Evolutionary conservation across 2,888 invertebrate species (phyloP), one percentile per base, ranked within the genome.

Genomic region (Cosmorhoe ocellata): DNA sequence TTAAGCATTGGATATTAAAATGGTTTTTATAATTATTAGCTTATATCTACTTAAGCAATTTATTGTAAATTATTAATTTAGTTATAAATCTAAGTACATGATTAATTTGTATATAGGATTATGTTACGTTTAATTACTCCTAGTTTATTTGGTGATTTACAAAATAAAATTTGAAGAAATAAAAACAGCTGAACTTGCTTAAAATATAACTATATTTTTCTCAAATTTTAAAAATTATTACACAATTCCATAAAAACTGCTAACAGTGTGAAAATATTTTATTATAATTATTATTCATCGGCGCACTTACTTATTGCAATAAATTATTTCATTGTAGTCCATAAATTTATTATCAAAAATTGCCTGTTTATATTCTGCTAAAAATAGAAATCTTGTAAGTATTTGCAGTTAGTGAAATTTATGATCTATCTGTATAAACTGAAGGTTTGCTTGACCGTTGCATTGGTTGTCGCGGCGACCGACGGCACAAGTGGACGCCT

Each of bases 151-250:
- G 18, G 10, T 42, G 4, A 18, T 24, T 7, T 24, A 24, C 5
- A 3, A 24, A 7, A 24, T 24, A 6, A 24, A 24, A n/a, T 8
- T 33, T 4, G 12, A 33, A 11, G 6, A 38, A 41, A 37, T n/a
- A 24, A 38, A 44, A 50, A 40, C 38, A 8, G 9, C n/a, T 39
- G 12, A 27, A 34, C 11, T 33, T 51, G 42, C 36, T 38, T 52
- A 56, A 51, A 57, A 59, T 51, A 54, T 12, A 54, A 41, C 14
- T 55, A 49, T 57, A 52, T 52, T 45, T 18, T 43, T 50, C 54
- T 54, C 41, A 54, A 60, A 52, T 52, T 34, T 46, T 56, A 56
- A 38, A 47, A 47, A 45, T 47, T 39, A 55, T 54, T 40, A 53
- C 34, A 48, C 18, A 39, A n/a, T 34, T 43, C 24, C 43, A 40